A percentile compares a stretch with the other conserved stretches of the same genome.
phyloP scores from a whole-genome alignment of 2,113 vertebrate species.

The Naja naja region DNA sequence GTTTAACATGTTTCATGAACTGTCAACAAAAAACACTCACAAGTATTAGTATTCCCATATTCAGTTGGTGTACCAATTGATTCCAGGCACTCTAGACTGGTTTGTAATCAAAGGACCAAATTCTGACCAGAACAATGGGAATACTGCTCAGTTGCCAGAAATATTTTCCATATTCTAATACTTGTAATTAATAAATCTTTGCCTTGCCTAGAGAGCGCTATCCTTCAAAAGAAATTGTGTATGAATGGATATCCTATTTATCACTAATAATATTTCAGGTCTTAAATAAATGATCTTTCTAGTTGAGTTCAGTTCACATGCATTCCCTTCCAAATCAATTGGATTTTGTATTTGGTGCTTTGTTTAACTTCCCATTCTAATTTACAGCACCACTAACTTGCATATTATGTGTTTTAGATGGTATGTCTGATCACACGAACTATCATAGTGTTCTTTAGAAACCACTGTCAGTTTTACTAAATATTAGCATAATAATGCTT shows the following conservation, averaged over 20 bases:
- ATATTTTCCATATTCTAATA: not conserved
- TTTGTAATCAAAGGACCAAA: not conserved
- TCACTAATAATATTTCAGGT: not conserved
- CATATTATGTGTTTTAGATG: not conserved
- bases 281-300: not conserved
- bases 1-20: not conserved
- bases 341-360: not conserved
- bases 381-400: not conserved
- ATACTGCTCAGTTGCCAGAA: not conserved
- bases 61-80: not conserved
- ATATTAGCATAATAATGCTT: not conserved
- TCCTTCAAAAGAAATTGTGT: not conserved
- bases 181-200: not conserved
- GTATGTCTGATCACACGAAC: not conserved
- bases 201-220: not conserved
- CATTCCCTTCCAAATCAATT: not conserved
- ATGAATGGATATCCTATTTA: not conserved
- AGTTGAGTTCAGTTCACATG: not conserved
- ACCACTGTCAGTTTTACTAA: not conserved
- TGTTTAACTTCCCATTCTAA: not conserved
- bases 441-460: not conserved
- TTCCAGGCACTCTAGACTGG: not conserved
- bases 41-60: not conserved
- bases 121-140: not conserved
- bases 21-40: not conserved